These are phyloP conservation scores for Dryoscopus gambensis DNA, from an alignment of 2,113 vertebrate genomes.

Conservation along the genomic window DNA sequence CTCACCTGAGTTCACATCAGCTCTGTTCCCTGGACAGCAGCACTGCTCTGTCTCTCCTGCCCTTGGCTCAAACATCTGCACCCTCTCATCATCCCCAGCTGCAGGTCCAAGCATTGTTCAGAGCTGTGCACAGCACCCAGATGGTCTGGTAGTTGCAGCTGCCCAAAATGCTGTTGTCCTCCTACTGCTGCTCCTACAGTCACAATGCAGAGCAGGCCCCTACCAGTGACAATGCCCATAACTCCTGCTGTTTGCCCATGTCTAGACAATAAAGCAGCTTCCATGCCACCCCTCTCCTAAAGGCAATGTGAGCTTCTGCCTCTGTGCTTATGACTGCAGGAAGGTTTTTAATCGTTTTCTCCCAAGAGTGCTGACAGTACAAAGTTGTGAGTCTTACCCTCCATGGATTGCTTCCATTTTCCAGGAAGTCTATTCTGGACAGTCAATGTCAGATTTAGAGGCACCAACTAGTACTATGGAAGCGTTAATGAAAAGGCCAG, in stretches of 20 bases:
- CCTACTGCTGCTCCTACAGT: neutral
- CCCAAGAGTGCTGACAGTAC: neutral
- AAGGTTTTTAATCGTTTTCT: neutral
- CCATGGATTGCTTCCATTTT: neutral
- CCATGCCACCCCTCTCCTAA: neutral
- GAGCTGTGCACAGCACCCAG: neutral
- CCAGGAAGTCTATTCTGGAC: neutral
- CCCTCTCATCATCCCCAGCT: neutral
- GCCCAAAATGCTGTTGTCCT: neutral
- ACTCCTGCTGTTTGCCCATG: neutral
- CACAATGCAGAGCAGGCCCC: neutral
- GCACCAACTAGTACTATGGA: neutral
- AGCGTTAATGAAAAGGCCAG: neutral
- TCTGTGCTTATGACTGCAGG: neutral
- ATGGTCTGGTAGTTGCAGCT: neutral
- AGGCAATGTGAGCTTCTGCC: neutral
- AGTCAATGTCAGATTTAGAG: neutral
- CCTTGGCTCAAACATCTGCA: neutral
- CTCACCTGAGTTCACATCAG: neutral
- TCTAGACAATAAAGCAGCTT: neutral
- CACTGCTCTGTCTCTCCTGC: neutral
- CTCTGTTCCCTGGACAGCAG: neutral
- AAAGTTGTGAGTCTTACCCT: neutral
- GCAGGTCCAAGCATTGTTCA: neutral
- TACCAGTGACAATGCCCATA: accelerated